phyloP scores from a whole-genome alignment of 2,113 vertebrate species.

The Entomyzon cyanotis region DNA sequence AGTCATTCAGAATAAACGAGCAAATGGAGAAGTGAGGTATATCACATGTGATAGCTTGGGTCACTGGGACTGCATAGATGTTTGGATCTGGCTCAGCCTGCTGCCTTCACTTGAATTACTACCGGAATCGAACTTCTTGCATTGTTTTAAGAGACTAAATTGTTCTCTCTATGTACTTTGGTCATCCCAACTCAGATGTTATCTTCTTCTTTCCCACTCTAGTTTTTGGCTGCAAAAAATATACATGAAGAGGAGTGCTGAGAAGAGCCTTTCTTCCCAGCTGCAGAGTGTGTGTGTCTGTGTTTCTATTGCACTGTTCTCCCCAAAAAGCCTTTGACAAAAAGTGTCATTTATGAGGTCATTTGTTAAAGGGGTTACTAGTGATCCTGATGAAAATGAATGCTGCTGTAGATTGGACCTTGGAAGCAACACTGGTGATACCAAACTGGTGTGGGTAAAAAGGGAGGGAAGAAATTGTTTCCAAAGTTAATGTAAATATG shows the following conservation, averaged over 20 bases:
- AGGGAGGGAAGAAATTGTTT: background rate
- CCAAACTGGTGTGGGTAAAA: background rate
- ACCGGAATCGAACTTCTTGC: constrained; percentile 49
- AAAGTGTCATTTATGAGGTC: background rate
- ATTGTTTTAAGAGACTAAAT: constrained; percentile 57
- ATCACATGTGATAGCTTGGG: constrained; percentile 20
- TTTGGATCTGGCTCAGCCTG: constrained; percentile 23
- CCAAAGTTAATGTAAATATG: background rate
- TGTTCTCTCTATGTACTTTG: constrained; percentile 55
- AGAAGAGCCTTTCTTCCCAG: background rate
- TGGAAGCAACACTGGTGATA: background rate
- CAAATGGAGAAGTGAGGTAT: constrained; percentile 56
- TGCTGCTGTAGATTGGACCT: background rate
- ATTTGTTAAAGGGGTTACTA: background rate
- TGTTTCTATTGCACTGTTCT: background rate
- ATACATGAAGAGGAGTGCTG: background rate
- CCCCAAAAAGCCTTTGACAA: background rate
- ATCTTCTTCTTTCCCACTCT: constrained; percentile 50
- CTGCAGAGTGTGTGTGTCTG: background rate
- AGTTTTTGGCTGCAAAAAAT: constrained; percentile 45
- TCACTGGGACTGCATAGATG: constrained; percentile 11
- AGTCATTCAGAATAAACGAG: constrained; percentile 30
- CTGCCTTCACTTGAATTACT: constrained; percentile 60
- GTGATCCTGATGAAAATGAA: background rate
- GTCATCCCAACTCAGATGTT: constrained; percentile 65